Evolutionary conservation across 1,140 invertebrate genomes (phyloP), one percentile per base, ranked within the genome.

Genomic region (Andricus grossulariae): DNA sequence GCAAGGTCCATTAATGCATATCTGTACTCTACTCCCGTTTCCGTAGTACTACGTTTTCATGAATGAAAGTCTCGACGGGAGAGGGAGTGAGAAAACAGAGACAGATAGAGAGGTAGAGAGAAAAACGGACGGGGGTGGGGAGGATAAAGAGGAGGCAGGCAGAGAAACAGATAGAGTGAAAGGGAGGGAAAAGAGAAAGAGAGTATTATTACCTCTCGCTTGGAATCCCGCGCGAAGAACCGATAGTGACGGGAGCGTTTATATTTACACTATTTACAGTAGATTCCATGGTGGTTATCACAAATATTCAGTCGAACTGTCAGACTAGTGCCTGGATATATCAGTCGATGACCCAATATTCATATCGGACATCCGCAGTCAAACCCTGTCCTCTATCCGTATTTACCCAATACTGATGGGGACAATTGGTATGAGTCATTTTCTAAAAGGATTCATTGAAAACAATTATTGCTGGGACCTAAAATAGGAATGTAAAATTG

Each of bases 261-360:
- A 76, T 84, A 76, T 83, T 77, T 83, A 84, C 78, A 77, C 73
- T 78, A 8, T 84, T 76, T 82, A 84, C 78, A 77, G 74, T 78
- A 82, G 71, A 80, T 81, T 87, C 79, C 52, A 72, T 66, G 78
- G 72, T 60, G 76, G 81, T 87, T 85, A 84, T 88, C 83, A 73
- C 76, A 71, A 73, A 73, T 32, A 52, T 74, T 71, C 60, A 25
- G 72, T 77, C 66, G 49, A 39, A 39, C 49, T 50, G 39, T 50
- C 49, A 54, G 52, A 45, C 39, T 54, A 66, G 39, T 66, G 57
- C 57, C 49, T 55, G 45, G 73, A 18, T 74, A 81, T 88, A 88
- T 88, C 85, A 87, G 86, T 87, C 83, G 84, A 82, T 88, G 84
- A 86, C 84, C 87, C 81, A 88, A 80, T 86, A 51, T 66, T 66